These are phyloP conservation scores for Stichodactyla mertensii DNA, from an alignment of 64 coral and sea anemone species.

Conservation along the genomic window DNA sequence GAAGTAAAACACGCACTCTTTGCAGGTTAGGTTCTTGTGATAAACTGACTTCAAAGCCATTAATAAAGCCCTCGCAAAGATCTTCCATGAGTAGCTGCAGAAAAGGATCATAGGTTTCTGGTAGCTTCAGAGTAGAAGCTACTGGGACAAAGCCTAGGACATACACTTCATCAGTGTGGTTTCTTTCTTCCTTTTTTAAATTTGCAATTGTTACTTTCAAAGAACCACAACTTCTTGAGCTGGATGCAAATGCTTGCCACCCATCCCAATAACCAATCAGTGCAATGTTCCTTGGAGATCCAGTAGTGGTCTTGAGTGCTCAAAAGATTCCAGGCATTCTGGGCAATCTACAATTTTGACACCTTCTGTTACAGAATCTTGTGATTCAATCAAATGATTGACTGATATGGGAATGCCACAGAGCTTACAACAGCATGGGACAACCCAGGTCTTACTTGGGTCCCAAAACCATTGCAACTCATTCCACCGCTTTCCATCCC, in stretches of 20 bases:
- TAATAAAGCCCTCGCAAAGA: slow-evolving; percentile 59
- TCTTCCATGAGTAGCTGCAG: slow-evolving; percentile 59
- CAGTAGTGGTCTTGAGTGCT: slow-evolving; percentile 13
- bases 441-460: slow-evolving; percentile 27
- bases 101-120: slow-evolving; percentile 59
- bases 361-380: neutral
- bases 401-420: slow-evolving; percentile 30
- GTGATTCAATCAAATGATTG: slow-evolving; percentile 28
- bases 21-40: neutral
- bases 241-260: slow-evolving; percentile 43
- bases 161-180: slow-evolving; percentile 31
- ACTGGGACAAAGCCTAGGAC: slow-evolving; percentile 40
- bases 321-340: slow-evolving; percentile 36
- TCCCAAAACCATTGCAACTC: slow-evolving; percentile 83
- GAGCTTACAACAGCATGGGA: slow-evolving; percentile 29
- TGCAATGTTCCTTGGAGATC: slow-evolving; percentile 32
- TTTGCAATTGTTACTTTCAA: slow-evolving; percentile 35
- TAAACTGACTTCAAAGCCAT: slow-evolving; percentile 48
- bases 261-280: slow-evolving; percentile 53
- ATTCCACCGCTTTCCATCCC: slow-evolving; percentile 66
- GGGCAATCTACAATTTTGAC: slow-evolving; percentile 45
- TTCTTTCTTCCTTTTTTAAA: slow-evolving; percentile 19
- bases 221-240: slow-evolving; percentile 65
- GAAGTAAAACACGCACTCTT: slow-evolving; percentile 52
- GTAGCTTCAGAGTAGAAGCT: slow-evolving; percentile 45